A percentile compares a stretch with the other conserved stretches of the same genome.
phyloP scores from a whole-genome alignment of 2,888 invertebrate genomes.

The Gasteruption jaculator region DNA sequence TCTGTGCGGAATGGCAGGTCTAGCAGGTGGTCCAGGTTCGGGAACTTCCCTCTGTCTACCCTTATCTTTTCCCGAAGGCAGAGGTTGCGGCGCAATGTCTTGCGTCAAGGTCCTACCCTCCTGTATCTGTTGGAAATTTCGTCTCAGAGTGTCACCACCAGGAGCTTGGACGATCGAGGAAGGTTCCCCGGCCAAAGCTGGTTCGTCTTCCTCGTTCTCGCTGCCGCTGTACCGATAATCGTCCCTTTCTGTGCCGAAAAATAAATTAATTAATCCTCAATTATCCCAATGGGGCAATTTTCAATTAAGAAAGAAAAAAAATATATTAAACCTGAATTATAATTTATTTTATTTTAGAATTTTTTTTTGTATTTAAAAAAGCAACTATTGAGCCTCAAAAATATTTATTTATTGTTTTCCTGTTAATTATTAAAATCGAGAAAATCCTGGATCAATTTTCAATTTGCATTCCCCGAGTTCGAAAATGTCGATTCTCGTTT shows the following conservation, averaged over 20 bases:
- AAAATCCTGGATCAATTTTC: too few relatives aligned
- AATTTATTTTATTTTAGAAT: too few relatives aligned
- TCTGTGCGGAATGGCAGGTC: conserved; percentile 86
- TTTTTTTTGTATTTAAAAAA: too few relatives aligned
- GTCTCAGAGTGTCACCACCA: conserved; percentile 90
- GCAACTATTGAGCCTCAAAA: too few relatives aligned
- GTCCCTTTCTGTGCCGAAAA: conserved; percentile 48
- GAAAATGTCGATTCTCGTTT: too few relatives aligned
- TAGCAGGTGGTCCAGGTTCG: conserved; percentile 83
- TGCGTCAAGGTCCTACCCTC: conserved; percentile 66
- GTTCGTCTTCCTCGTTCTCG: conserved; percentile 95
- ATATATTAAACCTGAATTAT: conserved; percentile 2
- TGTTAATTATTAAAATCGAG: too few relatives aligned
- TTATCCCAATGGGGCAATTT: neutral
- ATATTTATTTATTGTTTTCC: too few relatives aligned
- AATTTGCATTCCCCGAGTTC: too few relatives aligned
- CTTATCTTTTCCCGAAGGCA: conserved; percentile 41
- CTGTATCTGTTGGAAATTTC: conserved; percentile 98
- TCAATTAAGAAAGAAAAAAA: conserved; percentile 9
- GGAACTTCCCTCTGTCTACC: conserved; percentile 54
- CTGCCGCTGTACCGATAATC: conserved; percentile 82
- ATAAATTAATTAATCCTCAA: conserved; percentile 13
- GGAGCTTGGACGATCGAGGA: conserved; percentile 89
- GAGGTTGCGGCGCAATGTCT: conserved; percentile 48
- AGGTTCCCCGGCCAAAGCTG: conserved; percentile 86